phyloP scores from a whole-genome alignment of 2,797 vertebrate species.

The Anabas testudineus region DNA sequence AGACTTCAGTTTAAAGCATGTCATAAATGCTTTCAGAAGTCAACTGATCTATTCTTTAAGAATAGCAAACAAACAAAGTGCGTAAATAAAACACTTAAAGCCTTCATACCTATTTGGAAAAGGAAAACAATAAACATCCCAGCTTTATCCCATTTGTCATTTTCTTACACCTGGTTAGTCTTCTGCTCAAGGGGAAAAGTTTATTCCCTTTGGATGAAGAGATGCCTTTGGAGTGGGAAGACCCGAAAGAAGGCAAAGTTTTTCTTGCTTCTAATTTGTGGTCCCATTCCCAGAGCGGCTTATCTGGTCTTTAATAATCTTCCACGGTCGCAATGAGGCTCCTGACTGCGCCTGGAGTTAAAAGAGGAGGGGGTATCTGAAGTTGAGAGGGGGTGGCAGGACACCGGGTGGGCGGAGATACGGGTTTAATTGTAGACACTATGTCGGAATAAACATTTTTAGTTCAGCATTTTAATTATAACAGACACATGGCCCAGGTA shows the following conservation, averaged over 20 bases:
- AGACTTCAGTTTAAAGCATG: conserved; percentile 46
- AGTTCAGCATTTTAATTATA: background rate
- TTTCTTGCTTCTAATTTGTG: conserved; percentile 68
- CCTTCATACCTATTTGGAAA: conserved; percentile 22
- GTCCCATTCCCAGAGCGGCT: conserved; percentile 78
- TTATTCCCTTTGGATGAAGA: conserved; percentile 71
- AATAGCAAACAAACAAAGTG: background rate
- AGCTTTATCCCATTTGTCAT: conserved; percentile 73
- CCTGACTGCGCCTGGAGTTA: conserved; percentile 52
- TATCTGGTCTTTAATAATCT: conserved; percentile 46
- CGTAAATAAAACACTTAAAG: background rate
- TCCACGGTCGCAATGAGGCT: conserved; percentile 51
- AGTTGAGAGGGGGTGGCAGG: conserved; percentile 51
- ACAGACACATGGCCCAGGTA: background rate
- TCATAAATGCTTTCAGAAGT: conserved; percentile 38
- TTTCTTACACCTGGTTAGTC: conserved; percentile 51
- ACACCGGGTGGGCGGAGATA: conserved; percentile 70
- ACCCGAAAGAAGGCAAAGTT: conserved; percentile 67
- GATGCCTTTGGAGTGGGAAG: conserved; percentile 56
- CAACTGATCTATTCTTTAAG: conserved; percentile 7
- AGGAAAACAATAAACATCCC: background rate
- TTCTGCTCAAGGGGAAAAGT: conserved; percentile 17
- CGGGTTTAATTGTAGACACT: conserved; percentile 18
- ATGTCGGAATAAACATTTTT: conserved; percentile 5
- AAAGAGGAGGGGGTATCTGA: conserved; percentile 39